These are phyloP conservation scores for Zalophus californianus DNA, from an alignment of 2,797 vertebrate species.

Conservation along the genomic window DNA sequence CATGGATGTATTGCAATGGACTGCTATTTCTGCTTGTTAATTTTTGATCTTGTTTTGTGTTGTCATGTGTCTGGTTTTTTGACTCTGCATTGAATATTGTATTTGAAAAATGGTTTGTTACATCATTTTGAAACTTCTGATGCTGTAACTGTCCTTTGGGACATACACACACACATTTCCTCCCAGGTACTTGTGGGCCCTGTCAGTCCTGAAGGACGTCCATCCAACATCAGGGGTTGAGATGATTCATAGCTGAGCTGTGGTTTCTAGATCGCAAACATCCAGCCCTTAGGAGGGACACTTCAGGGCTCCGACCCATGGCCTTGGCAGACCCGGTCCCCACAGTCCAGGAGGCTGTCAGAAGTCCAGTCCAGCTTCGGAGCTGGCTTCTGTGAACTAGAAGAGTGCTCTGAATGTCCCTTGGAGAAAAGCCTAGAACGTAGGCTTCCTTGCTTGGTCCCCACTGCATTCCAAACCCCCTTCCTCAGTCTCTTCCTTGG, in stretches of 20 bases:
- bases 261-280: not conserved
- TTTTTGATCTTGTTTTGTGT: not conserved
- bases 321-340: too few relatives aligned
- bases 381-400: not conserved
- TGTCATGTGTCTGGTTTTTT: not conserved
- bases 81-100: not conserved
- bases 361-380: accelerated
- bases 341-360: not conserved
- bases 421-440: not conserved
- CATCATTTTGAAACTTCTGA: not conserved
- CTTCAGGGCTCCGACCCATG: not conserved
- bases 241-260: not conserved
- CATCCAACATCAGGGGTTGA: not conserved
- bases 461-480: accelerated
- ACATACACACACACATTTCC: not conserved
- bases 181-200: not conserved
- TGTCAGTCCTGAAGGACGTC: too few relatives aligned
- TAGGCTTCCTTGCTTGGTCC: not conserved
- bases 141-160: not conserved
- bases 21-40: not conserved
- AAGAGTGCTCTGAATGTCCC: accelerated
- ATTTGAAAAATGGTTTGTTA: not conserved
- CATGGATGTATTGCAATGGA: accelerated
- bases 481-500: not conserved
- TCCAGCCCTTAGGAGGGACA: not conserved